Conservation (phyloP, 2,113 vertebrate genomes). For the Junco hyemalis region DNA sequence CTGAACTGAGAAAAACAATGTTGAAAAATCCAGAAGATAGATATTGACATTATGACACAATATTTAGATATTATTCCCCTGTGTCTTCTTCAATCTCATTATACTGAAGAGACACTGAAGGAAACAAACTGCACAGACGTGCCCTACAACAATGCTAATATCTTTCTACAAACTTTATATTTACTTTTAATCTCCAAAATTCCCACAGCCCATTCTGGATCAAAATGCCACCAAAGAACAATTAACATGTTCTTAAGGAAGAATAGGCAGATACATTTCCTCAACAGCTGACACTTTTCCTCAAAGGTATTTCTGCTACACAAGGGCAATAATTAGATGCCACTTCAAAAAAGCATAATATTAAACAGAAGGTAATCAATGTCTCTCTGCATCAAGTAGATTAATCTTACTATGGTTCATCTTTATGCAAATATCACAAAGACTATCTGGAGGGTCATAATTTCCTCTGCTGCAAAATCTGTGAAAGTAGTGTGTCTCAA, state of each 20-base stretch:
- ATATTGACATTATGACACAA: neutral
- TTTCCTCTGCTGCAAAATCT: neutral
- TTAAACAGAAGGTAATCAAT: slow-evolving; percentile 15
- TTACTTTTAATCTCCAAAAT: neutral
- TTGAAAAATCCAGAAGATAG: neutral
- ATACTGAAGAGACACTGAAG: neutral
- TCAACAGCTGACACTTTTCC: neutral
- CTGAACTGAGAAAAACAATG: neutral
- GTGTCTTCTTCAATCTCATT: neutral
- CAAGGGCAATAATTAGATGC: neutral
- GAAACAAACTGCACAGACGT: neutral
- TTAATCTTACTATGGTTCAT: neutral
- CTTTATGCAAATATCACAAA: neutral
- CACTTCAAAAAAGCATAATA: neutral
- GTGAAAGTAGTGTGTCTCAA: neutral
- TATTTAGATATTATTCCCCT: neutral
- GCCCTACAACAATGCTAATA: neutral
- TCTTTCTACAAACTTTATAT: neutral
- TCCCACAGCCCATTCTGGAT: neutral
- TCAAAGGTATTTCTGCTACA: neutral
- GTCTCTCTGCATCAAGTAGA: neutral
- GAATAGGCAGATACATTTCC: neutral
- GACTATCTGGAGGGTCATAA: neutral
- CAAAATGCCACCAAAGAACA: neutral
- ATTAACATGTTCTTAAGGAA: neutral